Evolutionary conservation across 2,888 invertebrate genomes (phyloP).

Genomic region (Limnephilus marmoratus): DNA sequence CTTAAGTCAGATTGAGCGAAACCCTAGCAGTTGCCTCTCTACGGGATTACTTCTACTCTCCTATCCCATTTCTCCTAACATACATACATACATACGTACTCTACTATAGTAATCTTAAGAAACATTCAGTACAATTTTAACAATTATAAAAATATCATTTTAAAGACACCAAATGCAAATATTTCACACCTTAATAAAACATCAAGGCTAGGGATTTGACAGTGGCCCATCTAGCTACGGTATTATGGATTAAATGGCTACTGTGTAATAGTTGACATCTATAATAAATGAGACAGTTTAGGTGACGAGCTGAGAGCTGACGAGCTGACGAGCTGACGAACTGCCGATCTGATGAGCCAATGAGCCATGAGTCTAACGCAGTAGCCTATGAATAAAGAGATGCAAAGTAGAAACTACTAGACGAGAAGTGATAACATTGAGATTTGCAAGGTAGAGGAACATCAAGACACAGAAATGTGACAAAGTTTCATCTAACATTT

Average conservation of each 20-base stretch:
- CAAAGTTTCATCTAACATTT: constrained; percentile 61
- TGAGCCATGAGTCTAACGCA: neutral
- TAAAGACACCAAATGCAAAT: constrained; percentile 66
- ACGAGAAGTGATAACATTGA: constrained; percentile 48
- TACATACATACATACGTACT: constrained; percentile 58
- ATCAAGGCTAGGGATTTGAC: constrained; percentile 54
- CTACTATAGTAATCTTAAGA: constrained; percentile 60
- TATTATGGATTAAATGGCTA: constrained; percentile 46
- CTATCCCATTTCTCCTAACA: constrained; percentile 60
- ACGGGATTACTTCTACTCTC: constrained; percentile 51
- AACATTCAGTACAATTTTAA: constrained; percentile 66
- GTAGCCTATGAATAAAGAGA: neutral
- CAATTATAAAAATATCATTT: constrained; percentile 66
- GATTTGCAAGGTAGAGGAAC: constrained; percentile 45
- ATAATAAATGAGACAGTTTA: constrained; percentile 17
- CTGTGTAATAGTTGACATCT: constrained; percentile 55
- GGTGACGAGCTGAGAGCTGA: neutral
- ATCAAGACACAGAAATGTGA: constrained; percentile 57
- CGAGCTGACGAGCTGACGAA: neutral
- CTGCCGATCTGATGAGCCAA: neutral
- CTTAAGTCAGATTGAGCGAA: constrained; percentile 40
- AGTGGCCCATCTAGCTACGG: constrained; percentile 36
- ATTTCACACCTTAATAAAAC: constrained; percentile 52
- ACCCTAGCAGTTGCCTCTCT: constrained; percentile 49
- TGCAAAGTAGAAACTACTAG: neutral